These are phyloP conservation scores for Meganola albula DNA, from an alignment of 2,888 invertebrate genomes.

Conservation along the genomic window DNA sequence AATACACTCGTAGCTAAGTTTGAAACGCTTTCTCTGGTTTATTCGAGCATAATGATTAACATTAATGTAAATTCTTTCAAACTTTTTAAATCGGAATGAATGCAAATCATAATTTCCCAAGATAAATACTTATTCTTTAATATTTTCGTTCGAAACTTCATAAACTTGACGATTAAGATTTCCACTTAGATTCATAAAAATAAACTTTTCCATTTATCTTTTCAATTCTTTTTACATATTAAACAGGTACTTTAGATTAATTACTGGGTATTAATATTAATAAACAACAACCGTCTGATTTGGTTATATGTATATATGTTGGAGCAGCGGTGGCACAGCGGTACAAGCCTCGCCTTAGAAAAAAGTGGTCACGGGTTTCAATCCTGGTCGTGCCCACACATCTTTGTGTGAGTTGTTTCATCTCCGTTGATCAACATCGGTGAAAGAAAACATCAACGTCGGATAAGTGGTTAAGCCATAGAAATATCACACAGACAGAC, in stretches of 20 bases:
- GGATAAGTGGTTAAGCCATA: slow-evolving; percentile 6
- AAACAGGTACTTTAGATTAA: slow-evolving; percentile 31
- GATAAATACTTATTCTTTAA: slow-evolving; percentile 33
- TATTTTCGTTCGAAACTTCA: slow-evolving; percentile 37
- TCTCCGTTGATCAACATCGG: too few relatives aligned
- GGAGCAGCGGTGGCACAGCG: too few relatives aligned
- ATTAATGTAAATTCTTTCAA: slow-evolving; percentile 70
- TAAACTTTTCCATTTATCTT: slow-evolving; percentile 44
- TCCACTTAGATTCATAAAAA: slow-evolving; percentile 39
- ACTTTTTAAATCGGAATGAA: slow-evolving; percentile 59
- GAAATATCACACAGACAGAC: slow-evolving; percentile 12
- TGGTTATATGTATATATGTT: too few relatives aligned
- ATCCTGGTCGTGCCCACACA: too few relatives aligned
- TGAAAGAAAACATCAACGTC: too few relatives aligned
- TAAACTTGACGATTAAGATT: slow-evolving; percentile 45
- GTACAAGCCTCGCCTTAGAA: too few relatives aligned
- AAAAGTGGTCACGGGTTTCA: too few relatives aligned
- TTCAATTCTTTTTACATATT: slow-evolving; percentile 37
- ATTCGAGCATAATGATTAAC: slow-evolving; percentile 53
- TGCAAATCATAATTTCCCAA: slow-evolving; percentile 29
- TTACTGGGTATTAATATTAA: slow-evolving; percentile 37
- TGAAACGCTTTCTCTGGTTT: slow-evolving; percentile 52
- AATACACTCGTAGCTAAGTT: slow-evolving; percentile 30
- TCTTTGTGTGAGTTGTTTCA: too few relatives aligned
- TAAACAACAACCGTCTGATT: too few relatives aligned